A percentile compares a stretch with the other conserved stretches of the same genome.
Evolutionary conservation across 2,113 vertebrate genomes (phyloP).

Genomic region (Chelonoidis abingdonii): DNA sequence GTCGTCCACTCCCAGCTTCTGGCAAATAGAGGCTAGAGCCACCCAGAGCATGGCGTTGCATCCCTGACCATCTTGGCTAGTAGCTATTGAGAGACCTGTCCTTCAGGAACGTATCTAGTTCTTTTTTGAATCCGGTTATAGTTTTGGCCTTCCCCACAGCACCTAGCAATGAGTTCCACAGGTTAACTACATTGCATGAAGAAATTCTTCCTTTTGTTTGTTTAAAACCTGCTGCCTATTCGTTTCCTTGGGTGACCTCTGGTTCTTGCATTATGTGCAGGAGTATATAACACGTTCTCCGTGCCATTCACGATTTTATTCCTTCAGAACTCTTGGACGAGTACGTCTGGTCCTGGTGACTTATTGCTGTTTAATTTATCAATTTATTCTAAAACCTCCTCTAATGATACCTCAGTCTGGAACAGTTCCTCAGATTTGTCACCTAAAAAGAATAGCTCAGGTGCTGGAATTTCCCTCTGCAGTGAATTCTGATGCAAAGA

Average conservation of each 20-base stretch:
- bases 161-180: neutral
- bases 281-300: neutral
- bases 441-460: too few species aligned
- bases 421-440: too few species aligned
- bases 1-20: neutral
- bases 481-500: too few species aligned
- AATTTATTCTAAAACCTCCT: too few species aligned
- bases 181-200: neutral
- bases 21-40: neutral
- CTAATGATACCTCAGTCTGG: too few species aligned
- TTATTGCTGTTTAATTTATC: too few species aligned
- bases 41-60: neutral
- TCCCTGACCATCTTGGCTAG: neutral
- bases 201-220: neutral
- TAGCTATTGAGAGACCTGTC: neutral
- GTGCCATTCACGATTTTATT: neutral
- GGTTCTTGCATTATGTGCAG: neutral
- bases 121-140: neutral
- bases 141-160: neutral
- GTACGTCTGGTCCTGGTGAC: too few species aligned
- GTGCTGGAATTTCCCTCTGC: too few species aligned
- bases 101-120: neutral
- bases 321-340: too few species aligned
- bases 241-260: neutral
- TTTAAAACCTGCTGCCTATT: neutral